phyloP scores from a whole-genome alignment of 2,888 invertebrate species.

The Ellobium chinense region DNA sequence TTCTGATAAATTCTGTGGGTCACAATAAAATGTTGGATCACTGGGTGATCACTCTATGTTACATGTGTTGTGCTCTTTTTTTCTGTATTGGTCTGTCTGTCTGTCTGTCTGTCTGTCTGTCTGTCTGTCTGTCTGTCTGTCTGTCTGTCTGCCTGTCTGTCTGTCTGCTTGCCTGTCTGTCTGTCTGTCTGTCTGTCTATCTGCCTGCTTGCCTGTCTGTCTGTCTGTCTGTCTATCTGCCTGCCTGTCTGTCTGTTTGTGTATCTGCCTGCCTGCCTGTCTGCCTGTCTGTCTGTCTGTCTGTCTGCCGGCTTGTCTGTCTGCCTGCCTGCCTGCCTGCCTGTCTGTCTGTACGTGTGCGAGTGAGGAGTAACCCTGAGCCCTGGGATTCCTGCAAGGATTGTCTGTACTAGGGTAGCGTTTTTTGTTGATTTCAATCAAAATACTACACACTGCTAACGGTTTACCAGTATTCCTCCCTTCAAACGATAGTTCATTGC shows the following conservation, averaged over 20 bases:
- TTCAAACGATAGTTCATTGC: too few relatives aligned
- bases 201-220: conserved; percentile 30
- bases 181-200: conserved; percentile 36
- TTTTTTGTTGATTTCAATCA: too few relatives aligned
- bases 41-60: too few relatives aligned
- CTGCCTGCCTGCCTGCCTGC: conserved; percentile 33
- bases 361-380: neutral
- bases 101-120: conserved; percentile 26
- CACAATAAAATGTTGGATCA: too few relatives aligned
- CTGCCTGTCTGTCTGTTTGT: conserved; percentile 30
- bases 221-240: conserved; percentile 28
- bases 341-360: conserved; percentile 31
- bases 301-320: conserved; percentile 28
- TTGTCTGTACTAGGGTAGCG: too few relatives aligned
- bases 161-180: conserved; percentile 29
- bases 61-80: too few relatives aligned
- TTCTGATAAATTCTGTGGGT: too few relatives aligned
- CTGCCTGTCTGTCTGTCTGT: conserved; percentile 30
- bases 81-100: conserved; percentile 16
- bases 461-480: too few relatives aligned
- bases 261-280: conserved; percentile 25
- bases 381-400: too few relatives aligned
- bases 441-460: too few relatives aligned
- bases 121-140: conserved; percentile 3
- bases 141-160: conserved; percentile 31